Percentiles rank a stretch among this genome's conserved stretches.
phyloP scores from a whole-genome alignment of 2,113 vertebrate genomes.

The Odontesthes bonariensis region DNA sequence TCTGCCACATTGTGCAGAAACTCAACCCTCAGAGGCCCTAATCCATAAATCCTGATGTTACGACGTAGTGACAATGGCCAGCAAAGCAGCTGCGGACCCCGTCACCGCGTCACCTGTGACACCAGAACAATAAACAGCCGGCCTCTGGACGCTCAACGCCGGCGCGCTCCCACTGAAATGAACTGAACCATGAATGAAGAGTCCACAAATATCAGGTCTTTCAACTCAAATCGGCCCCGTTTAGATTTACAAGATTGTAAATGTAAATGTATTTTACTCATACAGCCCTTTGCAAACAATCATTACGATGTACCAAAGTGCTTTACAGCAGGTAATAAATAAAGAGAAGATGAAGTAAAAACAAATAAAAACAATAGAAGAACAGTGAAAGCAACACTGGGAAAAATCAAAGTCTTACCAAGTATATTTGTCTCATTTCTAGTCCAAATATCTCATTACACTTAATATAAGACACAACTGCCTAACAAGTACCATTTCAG shows the following conservation, averaged over 20 bases:
- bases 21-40: slow-evolving; percentile 56
- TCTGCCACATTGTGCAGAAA: slow-evolving; percentile 58
- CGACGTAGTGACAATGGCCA: slow-evolving; percentile 58
- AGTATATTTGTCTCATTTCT: no score
- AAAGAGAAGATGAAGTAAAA: no score
- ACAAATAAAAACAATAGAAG: no score
- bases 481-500: no score
- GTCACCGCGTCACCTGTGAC: slow-evolving; percentile 54
- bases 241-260: slow-evolving; percentile 47
- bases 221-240: slow-evolving; percentile 30
- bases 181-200: slow-evolving; percentile 2
- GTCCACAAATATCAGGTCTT: slow-evolving; percentile 34
- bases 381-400: no score
- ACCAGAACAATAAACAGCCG: slow-evolving; percentile 54
- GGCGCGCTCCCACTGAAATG: slow-evolving; percentile 55
- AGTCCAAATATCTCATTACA: no score
- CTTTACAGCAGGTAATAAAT: no score
- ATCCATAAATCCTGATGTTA: slow-evolving; percentile 67
- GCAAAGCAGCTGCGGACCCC: slow-evolving; percentile 59
- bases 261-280: no score
- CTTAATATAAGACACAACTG: no score
- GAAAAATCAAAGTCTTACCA: no score
- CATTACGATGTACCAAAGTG: no score
- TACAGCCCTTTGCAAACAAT: no score
- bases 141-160: slow-evolving; percentile 45